A percentile compares a stretch with the other conserved stretches of the same genome.
Conservation (phyloP, 2,797 vertebrate genomes). For the Petrocephalus sullivani region DNA sequence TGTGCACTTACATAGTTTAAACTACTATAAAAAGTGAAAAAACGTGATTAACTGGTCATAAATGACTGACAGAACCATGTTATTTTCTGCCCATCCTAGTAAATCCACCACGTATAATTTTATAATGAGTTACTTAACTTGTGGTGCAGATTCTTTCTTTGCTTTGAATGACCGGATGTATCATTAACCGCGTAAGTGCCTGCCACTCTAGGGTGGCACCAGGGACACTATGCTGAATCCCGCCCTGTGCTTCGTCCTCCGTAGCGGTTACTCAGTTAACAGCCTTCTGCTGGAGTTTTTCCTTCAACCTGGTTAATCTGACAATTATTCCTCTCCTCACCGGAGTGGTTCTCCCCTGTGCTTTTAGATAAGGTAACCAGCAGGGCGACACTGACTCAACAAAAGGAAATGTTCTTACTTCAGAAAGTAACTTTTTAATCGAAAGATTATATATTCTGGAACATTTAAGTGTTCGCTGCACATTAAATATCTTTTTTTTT, state of each 20-base stretch:
- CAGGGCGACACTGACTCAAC: constrained; percentile 16
- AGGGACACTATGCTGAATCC: not conserved
- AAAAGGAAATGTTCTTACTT: constrained; percentile 62
- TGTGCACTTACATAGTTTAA: not conserved
- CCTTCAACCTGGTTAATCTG: not conserved
- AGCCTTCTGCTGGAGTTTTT: not conserved
- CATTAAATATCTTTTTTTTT: constrained; percentile 50
- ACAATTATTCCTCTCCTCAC: not conserved
- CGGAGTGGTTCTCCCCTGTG: not conserved
- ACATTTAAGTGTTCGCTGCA: constrained; percentile 32
- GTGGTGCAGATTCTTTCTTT: not conserved
- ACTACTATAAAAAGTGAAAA: not conserved
- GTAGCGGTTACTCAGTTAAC: not conserved
- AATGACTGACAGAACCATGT: not conserved
- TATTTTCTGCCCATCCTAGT: not conserved
- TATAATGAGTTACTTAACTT: not conserved
- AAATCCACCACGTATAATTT: not conserved
- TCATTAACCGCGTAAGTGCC: not conserved
- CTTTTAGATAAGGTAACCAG: constrained; percentile 16
- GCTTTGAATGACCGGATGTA: not conserved
- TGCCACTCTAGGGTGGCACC: not conserved
- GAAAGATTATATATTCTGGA: constrained; percentile 56
- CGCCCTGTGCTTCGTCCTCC: not conserved
- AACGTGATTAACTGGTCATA: not conserved
- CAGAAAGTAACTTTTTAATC: constrained; percentile 69